These are phyloP conservation scores for Vidua chalybeata DNA, from an alignment of 2,113 vertebrate species.

Conservation along the genomic window DNA sequence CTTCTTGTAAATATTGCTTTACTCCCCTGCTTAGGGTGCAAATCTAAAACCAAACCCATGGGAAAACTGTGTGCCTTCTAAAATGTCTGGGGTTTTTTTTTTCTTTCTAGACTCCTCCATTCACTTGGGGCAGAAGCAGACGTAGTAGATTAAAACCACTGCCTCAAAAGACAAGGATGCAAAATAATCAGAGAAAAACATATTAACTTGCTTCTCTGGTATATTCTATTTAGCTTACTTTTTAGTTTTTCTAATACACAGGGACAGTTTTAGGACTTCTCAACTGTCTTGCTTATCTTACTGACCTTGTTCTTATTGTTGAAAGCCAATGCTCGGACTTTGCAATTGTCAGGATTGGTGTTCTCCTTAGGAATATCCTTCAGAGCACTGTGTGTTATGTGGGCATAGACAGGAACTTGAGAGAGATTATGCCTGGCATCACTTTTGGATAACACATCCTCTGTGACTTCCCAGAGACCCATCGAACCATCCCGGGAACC, in stretches of 20 bases:
- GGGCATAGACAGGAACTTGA: slow-evolving; percentile 88
- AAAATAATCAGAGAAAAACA: neutral
- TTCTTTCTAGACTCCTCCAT: neutral
- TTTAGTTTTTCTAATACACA: neutral
- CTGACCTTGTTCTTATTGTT: slow-evolving; percentile 94
- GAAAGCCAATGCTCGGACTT: slow-evolving; percentile 95
- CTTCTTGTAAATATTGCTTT: neutral
- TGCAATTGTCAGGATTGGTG: slow-evolving; percentile 95
- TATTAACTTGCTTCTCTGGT: neutral
- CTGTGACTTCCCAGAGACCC: slow-evolving; percentile 96
- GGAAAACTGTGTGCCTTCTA: neutral
- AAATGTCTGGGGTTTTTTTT: neutral
- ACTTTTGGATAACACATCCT: slow-evolving; percentile 86
- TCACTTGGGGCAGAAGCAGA: neutral
- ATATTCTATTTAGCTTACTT: neutral
- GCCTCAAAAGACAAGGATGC: neutral
- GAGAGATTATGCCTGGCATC: slow-evolving; percentile 81
- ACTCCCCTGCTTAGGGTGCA: neutral
- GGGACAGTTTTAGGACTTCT: neutral
- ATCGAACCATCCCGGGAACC: slow-evolving; percentile 97
- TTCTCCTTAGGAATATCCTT: slow-evolving; percentile 97
- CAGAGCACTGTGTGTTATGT: slow-evolving; percentile 92
- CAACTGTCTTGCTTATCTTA: neutral
- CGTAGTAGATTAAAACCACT: accelerated
- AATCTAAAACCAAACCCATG: neutral